Conservation (phyloP, 2,113 vertebrate species). For the Saccopteryx leptura region DNA sequence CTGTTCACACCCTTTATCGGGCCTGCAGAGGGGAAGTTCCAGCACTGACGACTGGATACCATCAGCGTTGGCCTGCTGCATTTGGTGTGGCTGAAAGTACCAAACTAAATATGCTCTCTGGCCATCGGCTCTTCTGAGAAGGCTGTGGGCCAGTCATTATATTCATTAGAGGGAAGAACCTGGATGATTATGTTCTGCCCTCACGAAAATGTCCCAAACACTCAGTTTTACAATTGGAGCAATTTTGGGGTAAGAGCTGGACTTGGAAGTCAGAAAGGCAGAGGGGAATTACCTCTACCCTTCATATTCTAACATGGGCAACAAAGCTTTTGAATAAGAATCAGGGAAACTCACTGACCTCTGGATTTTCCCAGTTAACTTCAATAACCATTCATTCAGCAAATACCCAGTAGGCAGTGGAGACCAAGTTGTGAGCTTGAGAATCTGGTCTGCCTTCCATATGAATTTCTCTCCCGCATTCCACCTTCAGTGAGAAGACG, state of each 20-base stretch:
- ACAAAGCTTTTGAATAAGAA: constrained; percentile 42
- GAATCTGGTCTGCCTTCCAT: background rate
- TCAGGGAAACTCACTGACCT: constrained; percentile 21
- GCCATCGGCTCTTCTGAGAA: constrained; percentile 3
- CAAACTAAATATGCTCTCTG: constrained; percentile 9
- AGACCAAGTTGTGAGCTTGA: background rate
- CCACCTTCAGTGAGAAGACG: background rate
- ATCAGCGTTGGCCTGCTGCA: background rate
- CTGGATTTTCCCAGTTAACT: constrained; percentile 31
- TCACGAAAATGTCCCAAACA: constrained; percentile 27
- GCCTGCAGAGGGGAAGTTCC: background rate
- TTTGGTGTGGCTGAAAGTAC: background rate
- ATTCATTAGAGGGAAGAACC: constrained; percentile 28
- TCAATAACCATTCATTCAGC: constrained; percentile 20
- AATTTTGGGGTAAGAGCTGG: background rate
- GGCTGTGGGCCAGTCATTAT: background rate
- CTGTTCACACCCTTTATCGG: background rate
- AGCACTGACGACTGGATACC: background rate
- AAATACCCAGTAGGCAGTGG: background rate
- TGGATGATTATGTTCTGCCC: background rate
- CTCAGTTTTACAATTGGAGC: constrained; percentile 27
- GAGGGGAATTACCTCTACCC: background rate
- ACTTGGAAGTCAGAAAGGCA: background rate
- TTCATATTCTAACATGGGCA: constrained; percentile 20
- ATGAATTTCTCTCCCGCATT: background rate